Evolutionary conservation across 2,113 vertebrate genomes (phyloP).

Genomic region (Danio rerio): GRCz12tu NC_133177.1:31842501-31843000

Average conservation of each 20-base stretch:
- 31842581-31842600: no score
- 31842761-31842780: slow-evolving; percentile 27
- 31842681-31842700: neutral
- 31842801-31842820: slow-evolving; percentile 40
- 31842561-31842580: no score
- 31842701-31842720: neutral
- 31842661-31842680: neutral
- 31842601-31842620: neutral
- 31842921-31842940: slow-evolving; percentile 13
- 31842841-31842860: slow-evolving; percentile 59
- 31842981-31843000: slow-evolving; percentile 7
- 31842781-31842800: slow-evolving; percentile 46
- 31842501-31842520: no score
- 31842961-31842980: slow-evolving; percentile 13
- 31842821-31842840: slow-evolving; percentile 33
- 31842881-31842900: slow-evolving; percentile 63
- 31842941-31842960: slow-evolving; percentile 19
- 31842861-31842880: slow-evolving; percentile 67
- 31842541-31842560: no score
- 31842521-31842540: no score
- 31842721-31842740: neutral
- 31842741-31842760: neutral
- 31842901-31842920: slow-evolving; percentile 50
- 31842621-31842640: neutral
- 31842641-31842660: neutral